Conservation (phyloP, 1,140 invertebrate species). For the Aricia agestis region DNA sequence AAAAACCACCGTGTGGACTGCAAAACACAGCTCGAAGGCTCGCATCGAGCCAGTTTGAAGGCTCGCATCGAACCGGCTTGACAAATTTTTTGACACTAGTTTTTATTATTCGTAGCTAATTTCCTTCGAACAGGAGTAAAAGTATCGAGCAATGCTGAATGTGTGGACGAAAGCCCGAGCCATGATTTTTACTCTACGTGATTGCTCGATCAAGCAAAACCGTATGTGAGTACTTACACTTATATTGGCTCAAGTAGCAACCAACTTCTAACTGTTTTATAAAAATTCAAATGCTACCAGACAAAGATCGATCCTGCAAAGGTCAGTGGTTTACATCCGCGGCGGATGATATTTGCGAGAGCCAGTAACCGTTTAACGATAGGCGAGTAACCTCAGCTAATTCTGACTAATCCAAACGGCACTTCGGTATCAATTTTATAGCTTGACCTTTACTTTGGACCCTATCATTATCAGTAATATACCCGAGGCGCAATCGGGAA, state of each 20-base stretch:
- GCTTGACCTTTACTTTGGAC: slow-evolving; percentile 5
- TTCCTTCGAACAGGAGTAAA: no score
- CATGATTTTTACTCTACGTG: no score
- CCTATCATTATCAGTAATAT: slow-evolving; percentile 1
- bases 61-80: no score
- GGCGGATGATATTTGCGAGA: slow-evolving; percentile 12
- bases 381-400: slow-evolving; percentile 14
- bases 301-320: background rate
- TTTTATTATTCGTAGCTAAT: no score
- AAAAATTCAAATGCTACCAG: background rate
- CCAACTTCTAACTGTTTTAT: background rate
- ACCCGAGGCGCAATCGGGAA: background rate
- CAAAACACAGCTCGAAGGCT: no score
- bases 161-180: no score
- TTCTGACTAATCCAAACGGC: slow-evolving; percentile 15
- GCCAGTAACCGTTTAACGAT: slow-evolving; percentile 16
- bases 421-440: slow-evolving; percentile 2
- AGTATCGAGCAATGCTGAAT: no score
- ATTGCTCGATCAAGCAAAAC: no score
- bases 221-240: no score
- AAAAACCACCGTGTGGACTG: no score
- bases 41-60: no score
- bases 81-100: no score
- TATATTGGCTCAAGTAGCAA: background rate
- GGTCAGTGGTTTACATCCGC: slow-evolving; percentile 13